Evolutionary conservation across 2,797 vertebrate species (phyloP).

Genomic region (Balearica regulorum): DNA sequence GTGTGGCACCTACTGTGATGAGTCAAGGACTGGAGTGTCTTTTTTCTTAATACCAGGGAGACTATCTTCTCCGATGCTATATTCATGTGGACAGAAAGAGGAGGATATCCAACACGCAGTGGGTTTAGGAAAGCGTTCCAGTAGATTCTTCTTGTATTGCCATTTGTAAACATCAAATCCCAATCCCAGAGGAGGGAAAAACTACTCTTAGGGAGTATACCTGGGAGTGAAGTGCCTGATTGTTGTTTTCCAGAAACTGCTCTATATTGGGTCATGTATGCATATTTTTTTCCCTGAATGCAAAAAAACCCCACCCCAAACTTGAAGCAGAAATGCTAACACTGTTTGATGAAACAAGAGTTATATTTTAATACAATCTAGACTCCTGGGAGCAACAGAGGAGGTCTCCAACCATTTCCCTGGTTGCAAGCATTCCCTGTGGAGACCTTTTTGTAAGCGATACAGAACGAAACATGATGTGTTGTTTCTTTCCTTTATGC

Average conservation of each 20-base stretch:
- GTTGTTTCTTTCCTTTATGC: not conserved
- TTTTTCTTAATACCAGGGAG: not conserved
- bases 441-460: not conserved
- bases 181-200: not conserved
- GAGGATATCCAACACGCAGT: fast-evolving
- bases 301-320: too few relatives aligned
- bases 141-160: not conserved
- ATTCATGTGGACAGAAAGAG: not conserved
- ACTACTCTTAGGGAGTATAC: not conserved
- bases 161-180: not conserved
- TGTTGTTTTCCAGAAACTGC: not conserved
- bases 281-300: not conserved
- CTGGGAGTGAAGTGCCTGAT: not conserved
- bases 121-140: not conserved
- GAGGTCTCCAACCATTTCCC: not conserved
- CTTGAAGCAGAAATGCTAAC: not conserved
- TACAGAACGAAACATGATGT: not conserved
- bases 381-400: not conserved
- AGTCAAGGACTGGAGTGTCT: not conserved
- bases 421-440: not conserved
- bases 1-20: not conserved
- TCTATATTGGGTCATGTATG: not conserved
- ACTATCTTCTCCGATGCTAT: not conserved
- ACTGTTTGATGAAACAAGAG: not conserved
- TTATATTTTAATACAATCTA: not conserved